Evolutionary conservation across 1,140 invertebrate species (phyloP).

Genomic region (Glossosoma conforme): DNA sequence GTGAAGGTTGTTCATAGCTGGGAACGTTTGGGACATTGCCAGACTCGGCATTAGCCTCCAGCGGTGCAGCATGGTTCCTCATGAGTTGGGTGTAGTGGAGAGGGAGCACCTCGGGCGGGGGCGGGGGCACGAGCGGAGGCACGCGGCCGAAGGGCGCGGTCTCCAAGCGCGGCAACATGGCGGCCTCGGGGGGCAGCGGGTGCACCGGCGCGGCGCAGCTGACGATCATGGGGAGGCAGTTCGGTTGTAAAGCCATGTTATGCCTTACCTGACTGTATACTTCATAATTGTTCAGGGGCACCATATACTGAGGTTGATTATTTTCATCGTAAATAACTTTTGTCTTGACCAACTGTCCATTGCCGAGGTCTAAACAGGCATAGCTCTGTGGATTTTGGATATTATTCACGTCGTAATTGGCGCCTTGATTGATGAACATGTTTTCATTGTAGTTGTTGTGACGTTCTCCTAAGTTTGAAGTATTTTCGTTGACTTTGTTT

Average conservation of each 20-base stretch:
- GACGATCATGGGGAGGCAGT: slow-evolving; percentile 13
- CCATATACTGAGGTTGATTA: slow-evolving; percentile 40
- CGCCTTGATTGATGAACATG: slow-evolving; percentile 7
- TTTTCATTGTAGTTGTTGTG: slow-evolving; percentile 12
- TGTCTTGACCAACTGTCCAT: slow-evolving; percentile 39
- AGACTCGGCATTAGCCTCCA: not conserved
- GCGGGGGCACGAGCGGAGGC: slow-evolving; percentile 36
- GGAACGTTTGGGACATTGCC: not conserved
- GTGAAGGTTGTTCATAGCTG: slow-evolving; percentile 8
- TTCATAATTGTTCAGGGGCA: slow-evolving; percentile 46
- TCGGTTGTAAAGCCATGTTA: slow-evolving; percentile 9
- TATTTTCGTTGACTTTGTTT: slow-evolving; percentile 4
- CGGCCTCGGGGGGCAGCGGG: slow-evolving; percentile 36
- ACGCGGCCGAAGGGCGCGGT: slow-evolving; percentile 37
- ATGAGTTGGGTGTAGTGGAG: not conserved
- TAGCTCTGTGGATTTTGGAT: slow-evolving; percentile 33
- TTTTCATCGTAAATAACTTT: slow-evolving; percentile 45
- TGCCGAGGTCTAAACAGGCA: slow-evolving; percentile 43
- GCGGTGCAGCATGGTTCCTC: not conserved
- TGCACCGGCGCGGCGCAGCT: slow-evolving; percentile 8
- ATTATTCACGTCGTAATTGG: slow-evolving; percentile 8
- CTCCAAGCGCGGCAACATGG: slow-evolving; percentile 33
- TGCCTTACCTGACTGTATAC: slow-evolving; percentile 38
- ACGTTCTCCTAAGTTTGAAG: not conserved
- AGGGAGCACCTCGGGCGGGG: not conserved